A percentile compares a stretch with the other conserved stretches of the same genome.
These are phyloP conservation scores for Pomacea maculata DNA, from an alignment of 1,140 invertebrate species.

Conservation along the genomic window DNA sequence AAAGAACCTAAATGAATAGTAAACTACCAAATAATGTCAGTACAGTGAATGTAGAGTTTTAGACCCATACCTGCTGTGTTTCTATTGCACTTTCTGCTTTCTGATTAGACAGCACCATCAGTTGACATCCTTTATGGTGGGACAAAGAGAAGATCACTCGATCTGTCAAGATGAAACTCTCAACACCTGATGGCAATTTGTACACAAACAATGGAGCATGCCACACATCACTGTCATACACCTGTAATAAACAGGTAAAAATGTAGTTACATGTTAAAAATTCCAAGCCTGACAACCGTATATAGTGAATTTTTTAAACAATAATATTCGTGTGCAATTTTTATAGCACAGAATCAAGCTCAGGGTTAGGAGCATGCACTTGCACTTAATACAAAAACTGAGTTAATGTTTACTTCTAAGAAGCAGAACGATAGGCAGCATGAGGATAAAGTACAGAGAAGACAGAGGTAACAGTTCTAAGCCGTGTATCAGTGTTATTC, in stretches of 20 bases:
- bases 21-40: no score
- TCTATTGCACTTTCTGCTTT: conserved; percentile 72
- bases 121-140: conserved; percentile 57
- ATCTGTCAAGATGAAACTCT: conserved; percentile 72
- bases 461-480: neutral
- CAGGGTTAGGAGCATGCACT: no score
- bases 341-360: neutral
- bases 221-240: conserved; percentile 71
- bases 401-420: neutral
- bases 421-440: neutral
- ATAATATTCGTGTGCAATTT: neutral
- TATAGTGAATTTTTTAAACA: no score
- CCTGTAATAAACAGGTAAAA: conserved; percentile 37
- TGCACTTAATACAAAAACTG: neutral
- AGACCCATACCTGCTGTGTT: conserved; percentile 66
- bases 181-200: conserved; percentile 72
- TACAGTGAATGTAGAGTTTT: no score
- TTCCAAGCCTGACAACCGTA: no score
- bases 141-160: conserved; percentile 73
- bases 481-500: no score
- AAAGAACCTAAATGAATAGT: no score
- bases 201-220: conserved; percentile 76
- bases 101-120: conserved; percentile 72
- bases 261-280: conserved; percentile 12
- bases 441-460: neutral